Evolutionary conservation across 2,797 vertebrate species (phyloP).

Genomic region (Eurystomus glaucurus): DNA sequence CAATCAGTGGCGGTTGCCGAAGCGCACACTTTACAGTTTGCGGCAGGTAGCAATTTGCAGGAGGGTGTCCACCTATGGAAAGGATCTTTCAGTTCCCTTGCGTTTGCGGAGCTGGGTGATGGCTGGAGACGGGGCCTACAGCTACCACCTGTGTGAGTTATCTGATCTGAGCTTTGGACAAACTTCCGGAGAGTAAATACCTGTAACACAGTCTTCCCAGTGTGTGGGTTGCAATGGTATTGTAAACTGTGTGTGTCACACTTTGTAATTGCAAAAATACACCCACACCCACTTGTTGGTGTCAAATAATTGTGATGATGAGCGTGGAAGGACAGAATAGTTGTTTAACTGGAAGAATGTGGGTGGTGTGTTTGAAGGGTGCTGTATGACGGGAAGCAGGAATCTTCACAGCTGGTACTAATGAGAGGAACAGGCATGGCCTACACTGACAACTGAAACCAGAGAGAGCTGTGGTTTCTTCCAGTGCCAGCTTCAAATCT

Average conservation of each 20-base stretch:
- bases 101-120: neutral
- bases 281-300: conserved; percentile 34
- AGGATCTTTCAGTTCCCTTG: neutral
- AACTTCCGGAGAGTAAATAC: neutral
- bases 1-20: neutral
- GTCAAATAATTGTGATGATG: neutral
- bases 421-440: neutral
- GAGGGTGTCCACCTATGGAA: neutral
- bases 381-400: neutral
- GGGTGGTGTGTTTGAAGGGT: neutral
- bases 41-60: neutral
- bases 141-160: neutral
- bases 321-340: neutral
- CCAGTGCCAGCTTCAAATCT: neutral
- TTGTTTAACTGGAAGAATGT: neutral
- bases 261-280: conserved; percentile 8
- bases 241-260: neutral
- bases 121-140: neutral
- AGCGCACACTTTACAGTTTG: neutral
- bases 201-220: neutral
- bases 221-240: neutral
- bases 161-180: neutral
- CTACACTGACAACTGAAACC: neutral
- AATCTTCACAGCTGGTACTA: neutral
- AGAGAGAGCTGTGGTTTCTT: neutral